Conservation (phyloP, 2,888 invertebrate genomes). For the Argynnis bischoffii region DNA sequence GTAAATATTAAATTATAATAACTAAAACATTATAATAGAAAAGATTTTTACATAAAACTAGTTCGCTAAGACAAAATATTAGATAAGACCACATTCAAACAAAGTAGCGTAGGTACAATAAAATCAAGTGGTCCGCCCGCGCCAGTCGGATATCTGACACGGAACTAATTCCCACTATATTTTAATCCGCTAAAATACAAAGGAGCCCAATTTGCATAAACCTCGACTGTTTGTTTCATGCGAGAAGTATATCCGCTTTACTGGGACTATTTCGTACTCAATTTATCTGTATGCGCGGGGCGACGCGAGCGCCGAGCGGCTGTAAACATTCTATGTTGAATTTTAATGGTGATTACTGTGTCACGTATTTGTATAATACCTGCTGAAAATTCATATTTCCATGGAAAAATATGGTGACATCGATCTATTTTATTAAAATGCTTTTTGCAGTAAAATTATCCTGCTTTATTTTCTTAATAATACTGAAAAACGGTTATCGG, state of each 20-base stretch:
- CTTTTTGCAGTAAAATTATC: not conserved
- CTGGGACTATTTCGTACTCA: slow-evolving; percentile 71
- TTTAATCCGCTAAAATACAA: slow-evolving; percentile 80
- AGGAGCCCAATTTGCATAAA: slow-evolving; percentile 81
- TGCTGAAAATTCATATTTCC: slow-evolving; percentile 27
- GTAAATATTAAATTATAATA: not conserved
- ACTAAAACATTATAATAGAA: not conserved
- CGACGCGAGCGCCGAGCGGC: slow-evolving; percentile 46
- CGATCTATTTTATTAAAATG: slow-evolving; percentile 20
- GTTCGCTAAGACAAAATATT: slow-evolving; percentile 33
- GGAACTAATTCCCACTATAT: slow-evolving; percentile 80
- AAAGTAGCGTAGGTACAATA: slow-evolving; percentile 65
- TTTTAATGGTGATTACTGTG: slow-evolving; percentile 44
- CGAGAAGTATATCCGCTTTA: slow-evolving; percentile 76
- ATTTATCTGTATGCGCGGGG: slow-evolving; percentile 70
- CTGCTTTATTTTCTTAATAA: not conserved
- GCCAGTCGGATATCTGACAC: slow-evolving; percentile 73
- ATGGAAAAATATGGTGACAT: slow-evolving; percentile 15
- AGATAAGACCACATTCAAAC: slow-evolving; percentile 55
- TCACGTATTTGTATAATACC: slow-evolving; percentile 35
- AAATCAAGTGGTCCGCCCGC: slow-evolving; percentile 64
- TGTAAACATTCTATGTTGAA: slow-evolving; percentile 53
- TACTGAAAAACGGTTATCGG: not conserved
- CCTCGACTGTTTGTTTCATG: slow-evolving; percentile 79
- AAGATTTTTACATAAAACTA: slow-evolving; percentile 14